Base-by-base conservation (phyloP, 2,888 invertebrate species). In the Xestobium rufovillosum region DNA sequence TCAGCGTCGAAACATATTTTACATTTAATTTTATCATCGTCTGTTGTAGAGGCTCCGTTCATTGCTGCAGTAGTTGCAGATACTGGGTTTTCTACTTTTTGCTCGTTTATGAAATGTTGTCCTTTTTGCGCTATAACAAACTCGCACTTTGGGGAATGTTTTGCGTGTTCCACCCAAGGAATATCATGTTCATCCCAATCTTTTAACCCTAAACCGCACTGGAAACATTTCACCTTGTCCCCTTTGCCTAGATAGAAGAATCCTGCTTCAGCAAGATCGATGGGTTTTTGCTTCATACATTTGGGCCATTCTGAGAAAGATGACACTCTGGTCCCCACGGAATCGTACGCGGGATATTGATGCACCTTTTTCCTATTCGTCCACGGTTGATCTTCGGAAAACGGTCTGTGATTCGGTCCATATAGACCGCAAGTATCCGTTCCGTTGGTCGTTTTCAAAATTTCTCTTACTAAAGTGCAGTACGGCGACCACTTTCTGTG, bases 151-250 rank as follows among this genome's bases (percentile, higher is more conserved):
- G 23, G 23, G n/a, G 23, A 6, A 6, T n/a, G n/a, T 19, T 19
- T 19, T 8, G 23, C 23, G 23, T 19, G 23, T 19, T 19, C 23
- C 6, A 19, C 23, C 23, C 23, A 19, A 19, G 23, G 23, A n/a
- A 8, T n/a, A n/a, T 19, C 23, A 8, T 6, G 6, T 19, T 19
- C 23, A 8, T 19, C 23, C 23, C 23, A 19, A 19, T 19, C 23
- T n/a, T 19, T 19, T 6, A 6, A 19, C 23, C 23, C 23, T n/a
- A 19, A 8, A 8, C 23, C 23, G n/a, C 23, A 19, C 6, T 19
- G n/a, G 23, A 19, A 19, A n/a, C 23, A 19, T n/a, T 8, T 19
- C 6, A n/a, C n/a, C 23, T 19, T 19, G 23, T 19, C 23, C n/a
- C 23, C 23, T 19, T 6, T 19, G 6, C 23, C 23, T 19, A n/a